A percentile compares a stretch with the other conserved stretches of the same genome.
phyloP scores from a whole-genome alignment of 2,113 vertebrate genomes.

The Odontesthes bonariensis region DNA sequence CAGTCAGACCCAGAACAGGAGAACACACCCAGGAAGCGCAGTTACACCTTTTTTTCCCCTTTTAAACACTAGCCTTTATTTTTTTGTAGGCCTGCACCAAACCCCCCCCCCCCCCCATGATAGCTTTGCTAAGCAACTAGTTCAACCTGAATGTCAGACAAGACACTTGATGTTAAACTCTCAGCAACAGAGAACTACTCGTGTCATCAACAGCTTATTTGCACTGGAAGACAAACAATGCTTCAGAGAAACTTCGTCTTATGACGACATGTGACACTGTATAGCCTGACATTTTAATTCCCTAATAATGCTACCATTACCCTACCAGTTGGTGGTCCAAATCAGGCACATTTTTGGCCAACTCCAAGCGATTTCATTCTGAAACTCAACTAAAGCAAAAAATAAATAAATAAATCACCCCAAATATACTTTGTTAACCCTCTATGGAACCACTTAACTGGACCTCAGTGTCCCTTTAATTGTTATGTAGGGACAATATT shows the following conservation, averaged over 20 bases:
- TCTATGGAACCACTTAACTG: no score
- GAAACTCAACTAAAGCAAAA: background rate
- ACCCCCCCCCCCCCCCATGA: conserved; percentile 10
- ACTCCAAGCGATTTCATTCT: background rate
- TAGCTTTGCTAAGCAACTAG: conserved; percentile 23
- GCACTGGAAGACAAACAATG: background rate
- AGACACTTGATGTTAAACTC: conserved; percentile 15
- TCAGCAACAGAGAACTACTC: background rate
- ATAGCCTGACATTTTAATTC: conserved; percentile 35
- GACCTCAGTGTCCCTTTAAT: no score
- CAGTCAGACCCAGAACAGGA: conserved; percentile 45
- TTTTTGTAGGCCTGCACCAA: conserved; percentile 48
- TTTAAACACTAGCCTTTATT: conserved; percentile 7
- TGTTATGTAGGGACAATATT: no score
- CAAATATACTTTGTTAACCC: background rate
- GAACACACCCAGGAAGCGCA: conserved; percentile 71
- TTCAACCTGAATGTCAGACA: conserved; percentile 47
- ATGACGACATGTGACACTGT: conserved; percentile 11
- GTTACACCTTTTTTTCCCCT: conserved; percentile 30
- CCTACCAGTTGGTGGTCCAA: background rate
- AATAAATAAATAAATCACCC: no score
- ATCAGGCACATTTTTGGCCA: background rate
- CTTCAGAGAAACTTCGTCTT: background rate
- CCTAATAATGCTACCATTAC: conserved; percentile 33
- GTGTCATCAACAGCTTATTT: background rate